phyloP scores from a whole-genome alignment of 2,888 invertebrate genomes.

The Panorpa germanica region DNA sequence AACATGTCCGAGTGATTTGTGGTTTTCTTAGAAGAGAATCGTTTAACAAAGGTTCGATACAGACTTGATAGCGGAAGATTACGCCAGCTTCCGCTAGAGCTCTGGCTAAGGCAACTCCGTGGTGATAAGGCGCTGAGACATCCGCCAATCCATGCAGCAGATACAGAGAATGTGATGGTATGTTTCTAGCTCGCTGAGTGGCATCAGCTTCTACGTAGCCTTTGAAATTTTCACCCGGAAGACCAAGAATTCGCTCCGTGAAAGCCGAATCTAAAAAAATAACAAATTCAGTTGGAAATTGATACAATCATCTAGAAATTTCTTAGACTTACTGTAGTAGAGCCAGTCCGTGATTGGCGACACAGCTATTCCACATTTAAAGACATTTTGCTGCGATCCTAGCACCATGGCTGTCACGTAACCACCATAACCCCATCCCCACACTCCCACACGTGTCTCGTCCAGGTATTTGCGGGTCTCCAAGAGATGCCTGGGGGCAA shows the following conservation, averaged over 20 bases:
- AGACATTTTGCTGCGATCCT: conserved; percentile 68
- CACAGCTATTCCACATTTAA: conserved; percentile 85
- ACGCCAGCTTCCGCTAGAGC: conserved; percentile 75
- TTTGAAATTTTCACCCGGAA: conserved; percentile 72
- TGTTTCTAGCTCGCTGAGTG: conserved; percentile 70
- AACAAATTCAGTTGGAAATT: conserved; percentile 1
- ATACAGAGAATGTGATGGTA: conserved; percentile 74
- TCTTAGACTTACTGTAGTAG: conserved; percentile 63
- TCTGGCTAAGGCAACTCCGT: conserved; percentile 75
- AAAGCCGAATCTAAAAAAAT: conserved; percentile 67
- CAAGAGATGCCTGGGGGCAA: conserved; percentile 44
- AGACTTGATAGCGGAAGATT: conserved; percentile 87
- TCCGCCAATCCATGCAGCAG: conserved; percentile 88
- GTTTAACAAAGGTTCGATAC: too few relatives aligned
- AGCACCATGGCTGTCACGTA: conserved; percentile 86
- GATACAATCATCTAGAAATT: not conserved
- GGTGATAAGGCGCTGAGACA: conserved; percentile 82
- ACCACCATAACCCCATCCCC: conserved; percentile 96
- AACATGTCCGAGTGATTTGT: too few relatives aligned
- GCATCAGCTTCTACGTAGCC: conserved; percentile 87
- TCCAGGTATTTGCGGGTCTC: conserved; percentile 71
- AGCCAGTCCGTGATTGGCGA: conserved; percentile 93
- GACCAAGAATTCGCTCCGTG: conserved; percentile 83
- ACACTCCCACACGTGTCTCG: conserved; percentile 73
- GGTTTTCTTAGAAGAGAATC: too few relatives aligned